Base-by-base conservation (phyloP, 2,888 invertebrate species). In the Carpatolechia fugitivella region DNA sequence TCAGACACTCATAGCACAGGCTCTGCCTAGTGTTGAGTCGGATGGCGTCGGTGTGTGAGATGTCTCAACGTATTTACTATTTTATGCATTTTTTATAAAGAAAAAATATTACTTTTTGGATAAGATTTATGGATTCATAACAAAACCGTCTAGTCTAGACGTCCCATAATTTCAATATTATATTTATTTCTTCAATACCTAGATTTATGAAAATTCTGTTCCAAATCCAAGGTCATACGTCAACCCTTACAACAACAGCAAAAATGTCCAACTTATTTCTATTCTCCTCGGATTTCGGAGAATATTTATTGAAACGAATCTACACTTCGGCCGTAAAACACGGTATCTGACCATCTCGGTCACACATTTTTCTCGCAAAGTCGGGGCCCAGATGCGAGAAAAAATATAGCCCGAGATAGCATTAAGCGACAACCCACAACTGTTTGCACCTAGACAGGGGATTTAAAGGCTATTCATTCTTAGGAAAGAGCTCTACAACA, bases 351-450 rank as follows among this genome's bases (percentile, higher is more conserved):
- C 55, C 59, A 64, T 60, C 60, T 54, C 54, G 52, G 59, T 64
- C 63, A 54, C 59, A 63, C 61, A 64, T 68, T 66, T 71, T 65
- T 63, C 64, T 54, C 53, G 38, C 61, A 69, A 70, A 63, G 65
- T 52, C 59, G 52, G 60, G 60, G 46, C 41, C 56, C 60, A 58
- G 56, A 53, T 56, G 59, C 55, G 57, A 53, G 60, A 72, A 72
- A 71, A 74, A 71, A 71, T 73, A 72, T 74, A 56, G 64, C 63
- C 55, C 44, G 29, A 56, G 63, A 63, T 61, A 60, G 59, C 57
- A 24, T 44, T 33, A 20, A 53, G 56, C 16, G 52, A 56, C 52
- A 56, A 56, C 38, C 47, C 31, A 13, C 30, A 14, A 11, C 31
- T 41, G 54, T 54, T 54, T 36, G n/a, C 52, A 56, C 56, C 51